phyloP scores from a whole-genome alignment of 2,888 invertebrate genomes.

The Druceiella hillmani region DNA sequence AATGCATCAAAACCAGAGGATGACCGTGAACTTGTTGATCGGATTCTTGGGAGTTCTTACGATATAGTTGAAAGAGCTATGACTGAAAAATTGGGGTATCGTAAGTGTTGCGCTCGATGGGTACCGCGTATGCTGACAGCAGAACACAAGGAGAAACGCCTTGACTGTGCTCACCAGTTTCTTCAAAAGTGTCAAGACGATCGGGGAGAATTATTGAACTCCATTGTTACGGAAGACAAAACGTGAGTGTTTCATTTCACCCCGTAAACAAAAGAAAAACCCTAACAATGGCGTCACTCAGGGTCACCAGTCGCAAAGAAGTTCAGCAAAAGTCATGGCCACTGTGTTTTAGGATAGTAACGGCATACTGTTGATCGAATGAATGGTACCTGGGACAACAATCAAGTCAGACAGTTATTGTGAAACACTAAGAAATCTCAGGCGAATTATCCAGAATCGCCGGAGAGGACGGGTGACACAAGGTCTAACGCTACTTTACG shows the following conservation, averaged over 20 bases:
- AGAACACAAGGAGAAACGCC: conserved; percentile 1
- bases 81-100: background rate
- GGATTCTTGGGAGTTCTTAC: conserved; percentile 1
- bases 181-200: background rate
- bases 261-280: conserved; percentile 12
- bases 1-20: too few relatives aligned
- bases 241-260: conserved; percentile 8
- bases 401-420: too few relatives aligned
- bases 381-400: too few relatives aligned
- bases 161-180: background rate
- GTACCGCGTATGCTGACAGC: background rate
- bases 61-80: background rate
- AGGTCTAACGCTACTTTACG: too few relatives aligned
- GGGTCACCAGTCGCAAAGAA: conserved; percentile 1
- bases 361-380: too few relatives aligned
- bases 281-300: background rate
- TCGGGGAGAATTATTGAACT: background rate
- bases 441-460: too few relatives aligned
- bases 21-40: too few relatives aligned
- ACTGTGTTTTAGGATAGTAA: conserved; percentile 4
- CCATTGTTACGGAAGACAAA: conserved; percentile 1
- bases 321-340: background rate
- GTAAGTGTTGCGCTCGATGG: conserved; percentile 1
- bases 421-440: too few relatives aligned
- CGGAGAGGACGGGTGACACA: too few relatives aligned